Percentiles rank a stretch among this genome's conserved stretches.
These are phyloP conservation scores for Ricordea florida DNA, from an alignment of 92 coral and sea anemone species.

Conservation along the genomic window DNA sequence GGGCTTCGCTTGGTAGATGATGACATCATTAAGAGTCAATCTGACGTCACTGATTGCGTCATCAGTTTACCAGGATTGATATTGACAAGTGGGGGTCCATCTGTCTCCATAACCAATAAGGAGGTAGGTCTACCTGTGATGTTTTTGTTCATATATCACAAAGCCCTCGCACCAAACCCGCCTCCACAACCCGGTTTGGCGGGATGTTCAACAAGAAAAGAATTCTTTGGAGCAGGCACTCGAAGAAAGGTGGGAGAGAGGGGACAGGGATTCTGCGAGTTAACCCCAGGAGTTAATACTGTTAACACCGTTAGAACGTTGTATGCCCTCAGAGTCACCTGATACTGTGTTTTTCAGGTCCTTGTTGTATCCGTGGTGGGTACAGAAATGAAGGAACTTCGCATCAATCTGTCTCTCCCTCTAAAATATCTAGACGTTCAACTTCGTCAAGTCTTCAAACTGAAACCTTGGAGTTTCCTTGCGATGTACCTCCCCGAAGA, in stretches of 20 bases:
- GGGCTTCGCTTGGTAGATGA: conserved; percentile 40
- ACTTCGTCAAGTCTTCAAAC: conserved; percentile 46
- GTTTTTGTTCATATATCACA: no score
- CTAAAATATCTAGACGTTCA: conserved; percentile 36
- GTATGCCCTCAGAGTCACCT: no score
- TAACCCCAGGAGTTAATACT: no score
- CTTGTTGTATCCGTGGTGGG: conserved; percentile 53
- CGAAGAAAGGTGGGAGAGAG: no score
- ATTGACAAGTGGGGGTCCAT: no score
- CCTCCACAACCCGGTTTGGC: no score
- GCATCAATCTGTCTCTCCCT: conserved; percentile 25
- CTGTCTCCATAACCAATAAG: no score
- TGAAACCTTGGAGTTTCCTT: conserved; percentile 44
- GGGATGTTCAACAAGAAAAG: neutral
- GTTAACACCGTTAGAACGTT: no score
- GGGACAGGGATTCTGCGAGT: no score
- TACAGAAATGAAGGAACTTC: conserved; percentile 34
- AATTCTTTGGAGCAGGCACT: neutral
- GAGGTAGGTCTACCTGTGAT: no score
- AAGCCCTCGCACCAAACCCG: no score
- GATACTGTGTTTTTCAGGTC: conserved; percentile 3
- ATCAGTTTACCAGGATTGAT: no score
- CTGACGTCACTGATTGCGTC: conserved; percentile 34
- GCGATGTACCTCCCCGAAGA: conserved; percentile 37
- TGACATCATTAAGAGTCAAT: conserved; percentile 9